phyloP scores from a whole-genome alignment of 92 coral and sea anemone genomes.

The Phenganax marumi region DNA sequence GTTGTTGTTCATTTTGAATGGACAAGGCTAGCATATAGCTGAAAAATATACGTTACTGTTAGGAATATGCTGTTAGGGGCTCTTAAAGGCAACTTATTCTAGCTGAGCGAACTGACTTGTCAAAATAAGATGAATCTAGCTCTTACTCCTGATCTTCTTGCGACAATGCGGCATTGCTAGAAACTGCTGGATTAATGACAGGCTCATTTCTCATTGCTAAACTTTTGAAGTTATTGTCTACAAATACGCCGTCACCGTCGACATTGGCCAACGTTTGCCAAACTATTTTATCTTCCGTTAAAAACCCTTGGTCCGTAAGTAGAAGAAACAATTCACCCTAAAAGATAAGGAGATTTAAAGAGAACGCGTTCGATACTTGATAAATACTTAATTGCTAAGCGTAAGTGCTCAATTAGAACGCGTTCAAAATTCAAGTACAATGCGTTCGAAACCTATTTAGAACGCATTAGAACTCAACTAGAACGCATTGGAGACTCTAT shows the following conservation, averaged over 20 bases:
- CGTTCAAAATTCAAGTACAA: not conserved
- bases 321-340: slow-evolving; percentile 88
- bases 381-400: not conserved
- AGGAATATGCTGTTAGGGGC: not conserved
- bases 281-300: slow-evolving; percentile 88
- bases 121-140: not conserved
- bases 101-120: not conserved
- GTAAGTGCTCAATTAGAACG: not conserved
- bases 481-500: too few species aligned
- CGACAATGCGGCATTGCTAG: slow-evolving; percentile 55
- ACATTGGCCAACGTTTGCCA: slow-evolving; percentile 95
- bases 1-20: slow-evolving; percentile 64
- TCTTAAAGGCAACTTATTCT: not conserved
- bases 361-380: not conserved
- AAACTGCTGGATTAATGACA: not conserved
- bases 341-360: not conserved
- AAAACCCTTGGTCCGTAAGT: slow-evolving; percentile 95
- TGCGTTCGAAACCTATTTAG: too few species aligned
- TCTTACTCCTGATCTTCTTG: slow-evolving; percentile 99
- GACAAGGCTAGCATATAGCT: slow-evolving; percentile 87
- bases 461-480: too few species aligned
- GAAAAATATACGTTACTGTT: not conserved
- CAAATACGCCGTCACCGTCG: slow-evolving; percentile 87
- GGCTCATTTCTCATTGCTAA: slow-evolving; percentile 55
- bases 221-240: slow-evolving; percentile 74